phyloP scores from a whole-genome alignment of 2,797 vertebrate genomes.

The Muscicapa comitata region DNA sequence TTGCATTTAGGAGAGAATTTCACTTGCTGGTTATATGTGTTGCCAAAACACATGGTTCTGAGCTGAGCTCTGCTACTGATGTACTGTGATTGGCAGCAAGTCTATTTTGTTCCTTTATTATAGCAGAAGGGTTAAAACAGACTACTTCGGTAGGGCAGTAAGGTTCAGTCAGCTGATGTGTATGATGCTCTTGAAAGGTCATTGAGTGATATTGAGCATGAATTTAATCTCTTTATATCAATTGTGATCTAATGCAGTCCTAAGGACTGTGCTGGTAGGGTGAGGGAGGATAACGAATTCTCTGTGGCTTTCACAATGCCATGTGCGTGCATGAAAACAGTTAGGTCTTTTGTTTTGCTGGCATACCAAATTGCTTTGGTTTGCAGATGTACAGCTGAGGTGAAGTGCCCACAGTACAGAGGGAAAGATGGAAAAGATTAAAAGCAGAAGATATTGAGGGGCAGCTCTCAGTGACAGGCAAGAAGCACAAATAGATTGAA shows the following conservation, averaged over 20 bases:
- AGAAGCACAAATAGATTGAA: background rate
- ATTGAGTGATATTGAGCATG: background rate
- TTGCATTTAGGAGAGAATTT: background rate
- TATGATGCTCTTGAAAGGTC: background rate
- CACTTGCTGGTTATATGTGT: background rate
- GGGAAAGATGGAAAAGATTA: background rate
- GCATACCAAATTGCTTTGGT: background rate
- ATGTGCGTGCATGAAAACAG: background rate
- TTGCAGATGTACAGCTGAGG: background rate
- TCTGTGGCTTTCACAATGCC: background rate
- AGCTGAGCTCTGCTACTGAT: background rate
- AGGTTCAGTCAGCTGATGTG: background rate
- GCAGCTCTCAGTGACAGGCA: background rate
- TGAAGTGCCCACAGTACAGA: background rate
- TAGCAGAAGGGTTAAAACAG: background rate
- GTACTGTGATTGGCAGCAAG: background rate
- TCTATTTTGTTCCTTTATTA: background rate
- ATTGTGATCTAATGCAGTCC: background rate
- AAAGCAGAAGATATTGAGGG: background rate
- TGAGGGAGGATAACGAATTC: background rate
- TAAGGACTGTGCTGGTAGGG: background rate
- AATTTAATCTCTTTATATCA: background rate
- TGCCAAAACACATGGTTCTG: background rate
- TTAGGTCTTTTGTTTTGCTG: background rate
- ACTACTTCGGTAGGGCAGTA: background rate